Conservation (phyloP, 2,113 vertebrate species). For the Tauraco erythrolophus region DNA sequence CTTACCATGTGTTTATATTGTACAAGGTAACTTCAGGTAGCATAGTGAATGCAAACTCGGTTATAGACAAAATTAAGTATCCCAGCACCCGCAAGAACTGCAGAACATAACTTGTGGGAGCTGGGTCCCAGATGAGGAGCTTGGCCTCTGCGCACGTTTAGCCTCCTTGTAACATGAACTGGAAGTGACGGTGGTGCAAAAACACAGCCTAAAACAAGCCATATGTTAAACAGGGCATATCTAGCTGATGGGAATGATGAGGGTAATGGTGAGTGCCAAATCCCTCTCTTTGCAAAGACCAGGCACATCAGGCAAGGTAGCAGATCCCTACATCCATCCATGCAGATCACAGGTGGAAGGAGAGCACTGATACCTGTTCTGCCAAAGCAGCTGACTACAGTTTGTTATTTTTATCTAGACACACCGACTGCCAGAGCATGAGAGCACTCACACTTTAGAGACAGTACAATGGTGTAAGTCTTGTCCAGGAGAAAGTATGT, state of each 20-base stretch:
- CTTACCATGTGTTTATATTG: not conserved
- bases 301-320: not conserved
- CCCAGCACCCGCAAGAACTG: not conserved
- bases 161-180: not conserved
- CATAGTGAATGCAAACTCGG: not conserved
- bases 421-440: not conserved
- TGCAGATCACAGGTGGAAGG: not conserved
- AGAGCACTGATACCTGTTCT: not conserved
- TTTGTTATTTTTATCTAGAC: not conserved
- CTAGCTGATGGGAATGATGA: fast-evolving
- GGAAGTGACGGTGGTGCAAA: not conserved
- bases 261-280: not conserved
- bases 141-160: not conserved
- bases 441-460: not conserved
- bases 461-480: not conserved
- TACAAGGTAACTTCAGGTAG: not conserved
- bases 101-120: not conserved
- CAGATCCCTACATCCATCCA: not conserved
- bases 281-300: not conserved
- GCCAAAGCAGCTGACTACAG: not conserved
- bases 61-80: not conserved
- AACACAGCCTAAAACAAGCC: not conserved
- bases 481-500: not conserved
- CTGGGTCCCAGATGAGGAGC: not conserved
- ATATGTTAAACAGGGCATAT: not conserved